Evolutionary conservation across 2,888 invertebrate species (phyloP), one percentile per base, ranked within the genome.

Genomic region (Tanytarsus gracilentus): DNA sequence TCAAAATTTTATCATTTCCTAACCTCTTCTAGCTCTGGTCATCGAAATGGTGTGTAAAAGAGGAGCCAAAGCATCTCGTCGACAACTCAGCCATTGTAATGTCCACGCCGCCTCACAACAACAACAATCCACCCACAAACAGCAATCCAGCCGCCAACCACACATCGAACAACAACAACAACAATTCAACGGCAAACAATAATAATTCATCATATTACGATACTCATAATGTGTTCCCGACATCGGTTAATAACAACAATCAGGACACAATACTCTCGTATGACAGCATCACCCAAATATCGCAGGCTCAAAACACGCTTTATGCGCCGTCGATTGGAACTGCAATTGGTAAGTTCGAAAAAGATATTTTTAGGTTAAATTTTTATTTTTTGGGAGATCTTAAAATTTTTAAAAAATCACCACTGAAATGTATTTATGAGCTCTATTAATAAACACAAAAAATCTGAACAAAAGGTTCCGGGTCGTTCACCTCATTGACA

Each of bases 31-130:
- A 90, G 90, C 85, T 90, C 64, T 90, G 90, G 80, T 86, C 91
- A 64, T 82, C 83, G 64, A 92, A 92, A 77, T 91, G 91, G 91
- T 88, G 87, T 74, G 84, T 91, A 70, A 91, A 92, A 74, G 91
- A 92, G 73, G 90, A 91, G 71, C 89, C 90, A 77, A 91, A 91
- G 75, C 44, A 44, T 11, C 75, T 91, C 55, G 76, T 88, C 51
- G 91, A 91, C 72, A 78, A 91, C 50, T 75, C 78, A 36, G 78
- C 78, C 87, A 88, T 26, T 79, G 80, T 64, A 78, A 78, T 53
- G 72, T 72, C 61, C 72, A 76, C 60, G 76, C 44, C 52, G 27
- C 49, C 63, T 29, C 59, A 55, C 25, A 49, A 49, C 9, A 59
- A 33, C 50, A 26, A 49, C n/a, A 25, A 25, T 14, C 30, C 5